Conservation (phyloP, 1,140 invertebrate genomes). For the Adoxophyes honmai region DNA sequence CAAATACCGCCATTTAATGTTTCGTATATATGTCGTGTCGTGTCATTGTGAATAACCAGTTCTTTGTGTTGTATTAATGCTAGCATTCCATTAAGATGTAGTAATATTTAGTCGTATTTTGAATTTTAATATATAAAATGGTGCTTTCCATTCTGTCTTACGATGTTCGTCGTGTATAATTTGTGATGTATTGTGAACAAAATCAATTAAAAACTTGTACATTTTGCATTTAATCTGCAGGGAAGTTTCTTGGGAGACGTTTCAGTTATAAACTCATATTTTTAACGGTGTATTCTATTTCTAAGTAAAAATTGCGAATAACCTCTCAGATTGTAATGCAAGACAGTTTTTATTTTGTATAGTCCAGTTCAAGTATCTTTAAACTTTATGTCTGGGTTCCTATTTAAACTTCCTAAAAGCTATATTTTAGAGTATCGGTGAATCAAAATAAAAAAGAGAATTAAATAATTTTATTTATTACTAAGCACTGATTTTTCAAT, state of each 20-base stretch:
- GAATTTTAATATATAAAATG: not conserved
- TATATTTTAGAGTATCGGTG: constrained; percentile 16
- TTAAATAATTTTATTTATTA: constrained; percentile 53
- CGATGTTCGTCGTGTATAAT: not conserved
- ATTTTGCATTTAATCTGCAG: too few relatives aligned
- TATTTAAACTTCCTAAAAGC: too few relatives aligned
- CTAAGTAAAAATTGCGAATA: too few relatives aligned
- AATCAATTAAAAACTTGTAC: not conserved
- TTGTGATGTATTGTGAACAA: constrained; percentile 6
- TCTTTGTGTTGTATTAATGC: not conserved
- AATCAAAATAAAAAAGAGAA: constrained; percentile 30
- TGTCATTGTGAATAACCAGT: not conserved
- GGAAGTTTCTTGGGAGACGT: too few relatives aligned
- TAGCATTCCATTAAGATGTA: constrained; percentile 1
- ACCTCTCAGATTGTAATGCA: too few relatives aligned
- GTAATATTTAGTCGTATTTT: not conserved
- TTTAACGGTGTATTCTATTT: too few relatives aligned
- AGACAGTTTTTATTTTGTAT: too few relatives aligned
- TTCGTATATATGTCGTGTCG: not conserved
- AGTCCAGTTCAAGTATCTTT: too few relatives aligned
- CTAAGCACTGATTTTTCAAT: constrained; percentile 59
- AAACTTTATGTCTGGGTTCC: too few relatives aligned
- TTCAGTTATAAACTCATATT: too few relatives aligned
- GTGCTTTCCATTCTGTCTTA: not conserved
- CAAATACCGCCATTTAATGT: not conserved